Evolutionary conservation across 2,113 vertebrate species (phyloP), one percentile per base, ranked within the genome.

Genomic region (Puma concolor): DNA sequence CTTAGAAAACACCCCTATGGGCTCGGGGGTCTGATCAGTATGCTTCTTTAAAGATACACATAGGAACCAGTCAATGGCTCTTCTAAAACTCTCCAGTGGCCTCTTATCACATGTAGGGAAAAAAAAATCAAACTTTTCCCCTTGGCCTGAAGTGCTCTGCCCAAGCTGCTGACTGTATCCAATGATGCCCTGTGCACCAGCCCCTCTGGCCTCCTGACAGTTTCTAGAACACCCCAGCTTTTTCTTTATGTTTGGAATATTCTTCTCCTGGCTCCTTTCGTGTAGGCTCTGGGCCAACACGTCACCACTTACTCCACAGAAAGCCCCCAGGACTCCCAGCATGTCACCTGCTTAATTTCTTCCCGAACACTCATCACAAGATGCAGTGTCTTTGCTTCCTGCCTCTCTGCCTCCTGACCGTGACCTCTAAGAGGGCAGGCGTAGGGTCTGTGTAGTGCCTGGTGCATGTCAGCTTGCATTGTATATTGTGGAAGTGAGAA

Each of bases 401-500:
- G 1, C 27, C 4, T 25, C 44, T 41, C 66, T 54, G 23, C 16
- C 66, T 29, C 9, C 57, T 82, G 83, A 38, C 54, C 60, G 10
- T 77, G n/a, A 69, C 52, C 50, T n/a, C 21, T 67, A n/a, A 12
- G 74, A 14, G 5, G 29, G 19, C 27, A 60, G 74, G 17, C 7
- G 2, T 16, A 36, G 29, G 41, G 41, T 85, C 29, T 14, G 36
- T 3, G 23, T 48, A 1, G 27, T 13, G 2, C 2, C 77, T 27
- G 29, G 38, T 41, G 69, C 2, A 0, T 15, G 69, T 6, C 76
- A 17, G 7, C 13, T 11, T 60, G 13, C 12, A 2, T 1, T 48
- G 41, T 2, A 4, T 31, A 1, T 16, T 25, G 25, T 2, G 36
- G 23, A 27, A 64, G 29, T 41, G 69, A 29, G 36, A 48, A 19